Evolutionary conservation across 2,797 vertebrate genomes (phyloP), one percentile per base, ranked within the genome.

Genomic region (Enteromius mattozi): DNA sequence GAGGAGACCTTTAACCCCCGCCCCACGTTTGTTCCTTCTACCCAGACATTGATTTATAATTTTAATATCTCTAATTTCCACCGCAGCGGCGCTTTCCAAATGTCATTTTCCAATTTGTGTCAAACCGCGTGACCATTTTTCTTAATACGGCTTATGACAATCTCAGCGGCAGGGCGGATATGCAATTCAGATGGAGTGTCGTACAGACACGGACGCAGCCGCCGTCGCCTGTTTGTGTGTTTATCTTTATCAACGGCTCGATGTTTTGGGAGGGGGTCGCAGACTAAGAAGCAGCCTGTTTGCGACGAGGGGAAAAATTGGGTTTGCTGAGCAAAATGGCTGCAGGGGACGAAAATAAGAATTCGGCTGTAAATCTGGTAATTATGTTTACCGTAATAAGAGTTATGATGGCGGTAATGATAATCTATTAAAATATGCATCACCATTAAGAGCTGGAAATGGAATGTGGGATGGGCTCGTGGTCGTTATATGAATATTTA

Each of bases 21-120:
- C 6, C 49, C 24, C 69, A n/a, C 19, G 89, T 85, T 88, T 7
- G 8, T 45, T 71, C 27, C 12, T 56, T 61, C 30, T 88, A 92
- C 93, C 91, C 93, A 95, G 95, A 96, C 95, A 95, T 95, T 97
- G 96, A 97, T 97, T 96, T 96, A 97, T 96, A 96, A 97, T 97
- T 97, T 96, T 97, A 97, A 97, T 97, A 97, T 96, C 95, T 95
- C 93, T 97, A 96, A 97, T 97, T 96, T 97, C 94, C 95, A 96
- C 94, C 91, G 93, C 93, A 91, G 93, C 89, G 87, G 91, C 94
- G 93, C 95, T 95, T 96, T 96, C 96, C 93, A 95, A 97, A 96
- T 95, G 95, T 96, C 95, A 96, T 96, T 96, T 97, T 96, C 95
- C 95, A 97, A 97, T 96, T 97, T 96, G 95, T 95, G 96, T 97